A percentile compares a stretch with the other conserved stretches of the same genome.
phyloP scores from a whole-genome alignment of 2,888 invertebrate species.

The Troides oblongomaculatus region DNA sequence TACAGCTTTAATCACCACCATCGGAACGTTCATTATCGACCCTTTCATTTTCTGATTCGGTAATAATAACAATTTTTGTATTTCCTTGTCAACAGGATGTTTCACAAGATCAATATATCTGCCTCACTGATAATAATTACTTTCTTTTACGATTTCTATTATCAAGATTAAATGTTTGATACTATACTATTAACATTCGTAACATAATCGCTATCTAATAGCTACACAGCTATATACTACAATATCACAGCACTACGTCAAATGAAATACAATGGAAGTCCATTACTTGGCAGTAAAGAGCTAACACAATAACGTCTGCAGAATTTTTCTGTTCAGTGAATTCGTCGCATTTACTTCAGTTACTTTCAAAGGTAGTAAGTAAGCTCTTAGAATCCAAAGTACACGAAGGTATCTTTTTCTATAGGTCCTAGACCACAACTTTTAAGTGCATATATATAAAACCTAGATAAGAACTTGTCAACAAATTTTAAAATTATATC shows the following conservation, averaged over 20 bases:
- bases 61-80: background rate
- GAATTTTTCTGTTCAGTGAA: background rate
- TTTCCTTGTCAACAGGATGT: too few species aligned
- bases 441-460: background rate
- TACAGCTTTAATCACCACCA: background rate
- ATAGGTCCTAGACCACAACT: background rate
- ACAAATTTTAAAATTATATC: background rate
- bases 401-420: background rate
- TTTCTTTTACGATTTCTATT: too few species aligned
- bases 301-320: conserved; percentile 4
- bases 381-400: background rate
- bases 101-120: background rate
- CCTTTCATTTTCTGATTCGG: background rate
- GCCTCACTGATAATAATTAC: background rate
- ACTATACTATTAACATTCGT: background rate
- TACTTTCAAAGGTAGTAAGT: background rate
- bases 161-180: too few species aligned
- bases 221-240: conserved; percentile 1
- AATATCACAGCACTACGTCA: conserved; percentile 1
- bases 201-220: background rate
- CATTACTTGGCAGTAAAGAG: conserved; percentile 13
- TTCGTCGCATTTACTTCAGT: conserved; percentile 1
- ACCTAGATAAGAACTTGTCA: background rate
- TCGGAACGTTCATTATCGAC: background rate
- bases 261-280: background rate